Evolutionary conservation across 1,140 invertebrate species (phyloP).

Genomic region (Maniola jurtina): DNA sequence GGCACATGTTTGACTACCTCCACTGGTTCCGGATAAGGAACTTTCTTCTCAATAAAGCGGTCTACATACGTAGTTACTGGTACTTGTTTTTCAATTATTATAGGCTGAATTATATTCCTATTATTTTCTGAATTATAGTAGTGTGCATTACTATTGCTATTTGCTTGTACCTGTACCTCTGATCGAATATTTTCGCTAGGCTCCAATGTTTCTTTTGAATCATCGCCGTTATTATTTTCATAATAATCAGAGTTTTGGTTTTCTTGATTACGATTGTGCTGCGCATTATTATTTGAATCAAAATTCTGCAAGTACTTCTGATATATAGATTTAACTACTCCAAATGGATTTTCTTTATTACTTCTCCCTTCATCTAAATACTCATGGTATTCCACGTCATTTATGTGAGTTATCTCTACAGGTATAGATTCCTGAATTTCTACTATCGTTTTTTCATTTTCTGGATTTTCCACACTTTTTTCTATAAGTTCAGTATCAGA

Average conservation of each 20-base stretch:
- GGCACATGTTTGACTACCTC: slow-evolving; percentile 70
- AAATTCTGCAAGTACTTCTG: slow-evolving; percentile 54
- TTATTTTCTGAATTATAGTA: slow-evolving; percentile 39
- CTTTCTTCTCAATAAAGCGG: slow-evolving; percentile 77
- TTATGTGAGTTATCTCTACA: slow-evolving; percentile 70
- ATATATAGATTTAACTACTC: slow-evolving; percentile 47
- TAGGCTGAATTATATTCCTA: slow-evolving; percentile 60
- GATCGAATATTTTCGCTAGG: slow-evolving; percentile 52
- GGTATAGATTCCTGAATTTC: slow-evolving; percentile 81
- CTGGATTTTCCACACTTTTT: slow-evolving; percentile 48
- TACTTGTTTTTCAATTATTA: slow-evolving; percentile 78
- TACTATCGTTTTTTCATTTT: slow-evolving; percentile 73
- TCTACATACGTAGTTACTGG: slow-evolving; percentile 78
- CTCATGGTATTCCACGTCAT: slow-evolving; percentile 73
- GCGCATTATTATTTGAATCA: slow-evolving; percentile 46
- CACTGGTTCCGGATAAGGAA: slow-evolving; percentile 76
- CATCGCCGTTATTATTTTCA: slow-evolving; percentile 38
- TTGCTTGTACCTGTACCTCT: slow-evolving; percentile 46
- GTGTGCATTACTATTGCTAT: slow-evolving; percentile 42
- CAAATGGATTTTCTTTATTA: slow-evolving; percentile 48
- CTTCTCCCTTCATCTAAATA: slow-evolving; percentile 70
- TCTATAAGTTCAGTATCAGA: slow-evolving; percentile 61
- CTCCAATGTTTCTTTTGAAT: slow-evolving; percentile 50
- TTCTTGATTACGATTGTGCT: slow-evolving; percentile 42
- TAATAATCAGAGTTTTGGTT: slow-evolving; percentile 39